Conservation (phyloP, 2,888 invertebrate species). For the Halocaridina rubra region DNA sequence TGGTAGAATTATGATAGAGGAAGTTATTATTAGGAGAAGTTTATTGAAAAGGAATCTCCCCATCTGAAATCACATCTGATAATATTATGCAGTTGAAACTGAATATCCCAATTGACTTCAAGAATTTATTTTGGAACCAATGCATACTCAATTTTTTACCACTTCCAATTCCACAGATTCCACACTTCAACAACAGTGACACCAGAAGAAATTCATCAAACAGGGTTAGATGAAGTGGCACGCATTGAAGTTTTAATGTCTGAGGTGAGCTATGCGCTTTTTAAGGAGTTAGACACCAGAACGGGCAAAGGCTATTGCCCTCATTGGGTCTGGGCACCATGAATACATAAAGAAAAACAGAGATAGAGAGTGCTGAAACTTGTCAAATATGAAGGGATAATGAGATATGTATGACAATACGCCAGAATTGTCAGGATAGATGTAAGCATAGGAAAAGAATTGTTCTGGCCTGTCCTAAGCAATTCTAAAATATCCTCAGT, state of each 20-base stretch:
- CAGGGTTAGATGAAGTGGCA: conserved; percentile 67
- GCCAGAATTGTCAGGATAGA: too few species aligned
- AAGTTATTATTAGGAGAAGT: background rate
- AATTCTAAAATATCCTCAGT: too few species aligned
- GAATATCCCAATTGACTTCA: background rate
- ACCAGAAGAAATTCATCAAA: conserved; percentile 67
- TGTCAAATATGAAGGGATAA: too few species aligned
- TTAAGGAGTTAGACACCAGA: too few species aligned
- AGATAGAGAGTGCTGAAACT: too few species aligned
- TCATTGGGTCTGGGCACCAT: too few species aligned
- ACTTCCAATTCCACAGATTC: conserved; percentile 65
- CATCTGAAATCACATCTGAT: background rate
- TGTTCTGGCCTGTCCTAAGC: too few species aligned
- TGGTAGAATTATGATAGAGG: background rate
- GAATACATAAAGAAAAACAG: too few species aligned
- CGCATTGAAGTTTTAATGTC: conserved; percentile 66
- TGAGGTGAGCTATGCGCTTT: conserved; percentile 27
- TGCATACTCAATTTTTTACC: background rate
- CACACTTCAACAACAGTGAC: conserved; percentile 67
- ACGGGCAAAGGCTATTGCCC: too few species aligned
- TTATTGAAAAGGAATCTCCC: background rate
- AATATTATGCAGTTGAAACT: background rate
- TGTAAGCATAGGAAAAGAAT: too few species aligned
- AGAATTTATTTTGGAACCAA: background rate
- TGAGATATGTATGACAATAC: too few species aligned